Percentiles rank a stretch among this genome's conserved stretches.
Evolutionary conservation across 2,888 invertebrate genomes (phyloP).

Genomic region (Parnassius glacialis): DNA sequence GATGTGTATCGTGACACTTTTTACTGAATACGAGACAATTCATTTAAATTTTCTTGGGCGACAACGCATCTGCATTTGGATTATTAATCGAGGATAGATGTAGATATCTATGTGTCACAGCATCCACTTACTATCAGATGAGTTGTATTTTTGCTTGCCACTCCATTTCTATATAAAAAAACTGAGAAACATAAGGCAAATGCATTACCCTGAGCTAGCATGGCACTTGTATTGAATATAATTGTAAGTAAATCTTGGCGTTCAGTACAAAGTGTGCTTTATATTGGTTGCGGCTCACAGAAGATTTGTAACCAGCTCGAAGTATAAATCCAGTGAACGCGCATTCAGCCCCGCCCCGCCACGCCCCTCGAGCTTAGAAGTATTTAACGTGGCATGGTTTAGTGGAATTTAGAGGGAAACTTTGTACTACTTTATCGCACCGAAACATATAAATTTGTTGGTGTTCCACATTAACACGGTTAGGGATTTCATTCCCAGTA

Average conservation of each 20-base stretch:
- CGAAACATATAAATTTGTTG: conserved; percentile 36
- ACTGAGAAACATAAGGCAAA: no score
- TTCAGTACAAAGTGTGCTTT: conserved; percentile 37
- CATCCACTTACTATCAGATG: no score
- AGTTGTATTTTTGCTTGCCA: no score
- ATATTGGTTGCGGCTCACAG: conserved; percentile 38
- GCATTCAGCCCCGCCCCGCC: conserved; percentile 25
- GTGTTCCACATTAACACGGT: conserved; percentile 25
- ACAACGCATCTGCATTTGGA: no score
- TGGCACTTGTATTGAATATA: background rate
- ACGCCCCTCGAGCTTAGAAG: conserved; percentile 34
- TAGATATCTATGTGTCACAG: no score
- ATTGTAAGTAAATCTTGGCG: conserved; percentile 32
- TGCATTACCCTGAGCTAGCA: no score
- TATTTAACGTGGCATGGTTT: conserved; percentile 31
- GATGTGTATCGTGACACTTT: no score
- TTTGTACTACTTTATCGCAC: conserved; percentile 34
- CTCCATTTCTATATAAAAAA: no score
- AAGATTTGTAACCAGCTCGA: conserved; percentile 39
- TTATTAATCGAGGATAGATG: no score
- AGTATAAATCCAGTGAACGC: conserved; percentile 36
- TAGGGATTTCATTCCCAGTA: conserved; percentile 23
- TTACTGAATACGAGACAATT: no score
- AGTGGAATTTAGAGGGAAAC: conserved; percentile 32
- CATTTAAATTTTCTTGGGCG: no score